phyloP scores from a whole-genome alignment of 1,140 invertebrate genomes.

The Yoshiicerus persimilis region DNA sequence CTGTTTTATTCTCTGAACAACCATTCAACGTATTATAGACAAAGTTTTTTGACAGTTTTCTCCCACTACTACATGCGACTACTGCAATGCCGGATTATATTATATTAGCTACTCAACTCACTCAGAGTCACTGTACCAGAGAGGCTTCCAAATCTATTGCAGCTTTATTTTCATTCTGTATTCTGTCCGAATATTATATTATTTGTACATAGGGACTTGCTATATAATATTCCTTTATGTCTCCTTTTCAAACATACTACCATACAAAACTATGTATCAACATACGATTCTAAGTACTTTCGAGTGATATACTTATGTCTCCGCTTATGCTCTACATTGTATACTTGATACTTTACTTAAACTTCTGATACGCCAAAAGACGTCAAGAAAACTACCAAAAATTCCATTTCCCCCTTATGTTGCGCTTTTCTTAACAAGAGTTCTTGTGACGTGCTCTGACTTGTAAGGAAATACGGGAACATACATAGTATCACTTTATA shows the following conservation, averaged over 20 bases:
- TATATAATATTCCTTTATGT: background rate
- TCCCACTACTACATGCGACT: background rate
- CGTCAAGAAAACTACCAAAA: background rate
- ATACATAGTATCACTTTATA: background rate
- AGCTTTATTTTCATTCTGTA: background rate
- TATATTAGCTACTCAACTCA: background rate
- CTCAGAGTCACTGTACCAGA: background rate
- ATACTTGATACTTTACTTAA: background rate
- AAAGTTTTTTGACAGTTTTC: constrained; percentile 18
- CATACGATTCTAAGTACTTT: background rate
- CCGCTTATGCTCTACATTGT: background rate
- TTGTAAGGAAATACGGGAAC: background rate
- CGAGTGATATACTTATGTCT: background rate
- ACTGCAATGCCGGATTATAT: constrained; percentile 8
- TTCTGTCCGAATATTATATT: background rate
- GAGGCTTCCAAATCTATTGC: constrained; percentile 10
- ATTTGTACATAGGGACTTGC: background rate
- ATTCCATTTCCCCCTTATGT: background rate
- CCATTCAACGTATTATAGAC: background rate
- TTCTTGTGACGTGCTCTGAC: background rate
- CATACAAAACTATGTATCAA: background rate
- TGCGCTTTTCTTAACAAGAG: constrained; percentile 2
- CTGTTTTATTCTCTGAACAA: background rate
- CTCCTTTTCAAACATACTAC: background rate
- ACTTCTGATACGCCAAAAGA: background rate